Conservation (phyloP, 2,113 vertebrate species). For the Thamnophis sirtalis region DNA sequence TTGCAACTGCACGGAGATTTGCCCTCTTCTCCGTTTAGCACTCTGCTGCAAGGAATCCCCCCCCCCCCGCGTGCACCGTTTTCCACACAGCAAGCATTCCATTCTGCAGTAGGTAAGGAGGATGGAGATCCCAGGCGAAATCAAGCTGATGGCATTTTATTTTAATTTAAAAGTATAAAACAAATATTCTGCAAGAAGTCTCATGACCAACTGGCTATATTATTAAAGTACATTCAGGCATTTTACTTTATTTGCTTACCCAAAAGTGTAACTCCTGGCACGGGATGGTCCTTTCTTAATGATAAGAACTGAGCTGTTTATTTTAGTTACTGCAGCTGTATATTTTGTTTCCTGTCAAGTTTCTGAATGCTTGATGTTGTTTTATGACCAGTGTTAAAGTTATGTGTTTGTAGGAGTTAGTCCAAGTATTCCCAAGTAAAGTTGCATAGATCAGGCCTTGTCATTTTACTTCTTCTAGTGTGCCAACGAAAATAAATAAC, state of each 20-base stretch:
- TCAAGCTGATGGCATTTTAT: conserved; percentile 39
- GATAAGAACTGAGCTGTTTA: conserved; percentile 6
- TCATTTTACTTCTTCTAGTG: conserved; percentile 14
- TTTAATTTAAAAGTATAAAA: conserved; percentile 38
- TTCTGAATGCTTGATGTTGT: neutral
- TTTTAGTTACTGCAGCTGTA: neutral
- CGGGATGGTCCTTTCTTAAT: conserved; percentile 43
- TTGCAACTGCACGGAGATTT: conserved; percentile 14
- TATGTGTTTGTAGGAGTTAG: neutral
- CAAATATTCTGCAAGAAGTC: conserved; percentile 29
- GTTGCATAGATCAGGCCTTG: neutral
- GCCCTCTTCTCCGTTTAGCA: neutral
- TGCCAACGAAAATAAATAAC: conserved; percentile 26
- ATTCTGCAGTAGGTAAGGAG: conserved; percentile 43
- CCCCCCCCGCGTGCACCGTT: conserved; percentile 6
- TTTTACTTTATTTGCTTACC: conserved; percentile 40
- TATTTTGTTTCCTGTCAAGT: conserved; percentile 33
- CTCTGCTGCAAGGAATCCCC: conserved; percentile 20
- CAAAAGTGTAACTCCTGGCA: conserved; percentile 49
- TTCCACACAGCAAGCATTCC: conserved; percentile 32
- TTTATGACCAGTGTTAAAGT: neutral
- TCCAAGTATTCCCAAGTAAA: neutral
- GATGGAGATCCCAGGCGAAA: conserved; percentile 17
- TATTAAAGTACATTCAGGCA: conserved; percentile 28
- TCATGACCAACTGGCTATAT: conserved; percentile 33